Conservation (phyloP, 1,140 invertebrate species). For the Drosophila sechellia region DNA sequence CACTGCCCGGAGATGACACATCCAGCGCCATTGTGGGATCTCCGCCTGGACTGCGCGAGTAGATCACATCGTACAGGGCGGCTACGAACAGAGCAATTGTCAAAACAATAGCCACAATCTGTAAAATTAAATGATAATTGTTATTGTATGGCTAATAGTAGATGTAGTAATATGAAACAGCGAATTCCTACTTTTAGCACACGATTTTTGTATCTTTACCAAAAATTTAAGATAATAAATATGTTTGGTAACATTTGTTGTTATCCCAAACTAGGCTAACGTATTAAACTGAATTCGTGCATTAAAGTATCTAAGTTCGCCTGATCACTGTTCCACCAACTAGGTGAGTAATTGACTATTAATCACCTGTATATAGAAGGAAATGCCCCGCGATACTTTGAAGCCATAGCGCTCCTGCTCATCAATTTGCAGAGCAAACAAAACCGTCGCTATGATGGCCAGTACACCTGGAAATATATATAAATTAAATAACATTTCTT, state of each 20-base stretch:
- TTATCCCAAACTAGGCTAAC: too few relatives aligned
- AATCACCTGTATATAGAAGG: constrained; percentile 93
- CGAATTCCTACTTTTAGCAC: neutral
- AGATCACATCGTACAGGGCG: constrained; percentile 91
- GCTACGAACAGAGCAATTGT: constrained; percentile 90
- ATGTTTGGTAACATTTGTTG: too few relatives aligned
- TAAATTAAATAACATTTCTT: constrained; percentile 21
- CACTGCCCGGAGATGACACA: constrained; percentile 85
- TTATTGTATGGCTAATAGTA: neutral
- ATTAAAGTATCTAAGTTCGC: neutral
- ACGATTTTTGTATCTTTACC: too few relatives aligned
- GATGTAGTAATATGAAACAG: neutral
- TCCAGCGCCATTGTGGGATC: constrained; percentile 90
- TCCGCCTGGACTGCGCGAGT: constrained; percentile 88
- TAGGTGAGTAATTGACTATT: neutral
- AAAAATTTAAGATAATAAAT: too few relatives aligned
- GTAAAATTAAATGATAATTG: constrained; percentile 76
- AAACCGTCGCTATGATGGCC: constrained; percentile 90
- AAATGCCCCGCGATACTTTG: constrained; percentile 90
- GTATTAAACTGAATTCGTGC: too few relatives aligned
- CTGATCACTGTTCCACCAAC: neutral
- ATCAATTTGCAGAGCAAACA: constrained; percentile 93
- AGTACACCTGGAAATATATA: constrained; percentile 87
- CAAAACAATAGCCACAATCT: constrained; percentile 91
- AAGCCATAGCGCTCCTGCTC: constrained; percentile 89